Base-by-base conservation (phyloP, 2,797 vertebrate species). In the Takifugu rubripes region DNA sequence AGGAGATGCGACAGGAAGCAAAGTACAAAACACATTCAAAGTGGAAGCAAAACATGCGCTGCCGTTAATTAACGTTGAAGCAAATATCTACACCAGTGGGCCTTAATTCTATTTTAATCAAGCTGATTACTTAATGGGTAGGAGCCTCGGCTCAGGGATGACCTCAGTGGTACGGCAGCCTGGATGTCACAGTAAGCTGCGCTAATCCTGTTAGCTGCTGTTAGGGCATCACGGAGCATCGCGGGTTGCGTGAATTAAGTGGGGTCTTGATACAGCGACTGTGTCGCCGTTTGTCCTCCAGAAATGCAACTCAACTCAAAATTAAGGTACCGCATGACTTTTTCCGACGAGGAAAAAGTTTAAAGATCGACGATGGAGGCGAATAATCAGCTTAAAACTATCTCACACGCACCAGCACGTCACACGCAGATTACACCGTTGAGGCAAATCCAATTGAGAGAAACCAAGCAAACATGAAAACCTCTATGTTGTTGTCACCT, bases 391-490 rank as follows among this genome's bases (percentile, higher is more conserved):
- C 49, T 51, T 52, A 44, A 54, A 43, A 61, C 67, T 77, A 78
- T 48, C 52, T 54, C 16, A 65, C 54, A 64, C 46, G 49, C 50
- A 36, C 7, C 16, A 58, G 61, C 48, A 45, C 21, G 51, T 40
- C 66, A 54, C 36, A 54, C 36, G 60, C 45, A 64, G 14, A 54
- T 56, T 25, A 64, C 68, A 74, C 59, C 51, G 54, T 25, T 49
- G 58, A 78, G 76, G 80, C 46, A 73, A 75, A 17, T 58, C 25
- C 40, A 72, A 66, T 40, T 40, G 3, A 40, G 36, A 40, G 12
- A 59, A 61, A 80, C 81, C 74, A 33, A 43, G 68, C 82, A 84
- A 82, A 70, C 70, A 52, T 63, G 55, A 71, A 71, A 79, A 76
- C 65, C 29, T 61, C 48, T 56, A 55, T 49, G 45, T 57, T 49